Evolutionary conservation across 2,113 vertebrate species (phyloP), one percentile per base, ranked within the genome.

Genomic region (Rhodinocichla rosea): DNA sequence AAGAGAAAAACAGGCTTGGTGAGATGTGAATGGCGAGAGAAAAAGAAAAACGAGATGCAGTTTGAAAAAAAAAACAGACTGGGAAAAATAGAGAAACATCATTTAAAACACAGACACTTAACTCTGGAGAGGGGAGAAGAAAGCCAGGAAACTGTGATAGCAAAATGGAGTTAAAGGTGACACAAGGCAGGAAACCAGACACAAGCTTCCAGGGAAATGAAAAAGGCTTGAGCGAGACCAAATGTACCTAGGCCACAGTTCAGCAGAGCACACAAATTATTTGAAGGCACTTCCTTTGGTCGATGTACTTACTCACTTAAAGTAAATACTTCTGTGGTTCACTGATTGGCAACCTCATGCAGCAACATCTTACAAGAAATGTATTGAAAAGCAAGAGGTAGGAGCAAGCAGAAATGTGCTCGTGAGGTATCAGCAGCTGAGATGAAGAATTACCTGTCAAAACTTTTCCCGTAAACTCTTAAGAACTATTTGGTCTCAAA

Each of bases 191-290:
- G 40, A 74, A 94, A 86, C 90, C 49, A 91, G 79, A 92, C 7
- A 4, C 56, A 76, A 42, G 57, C 69, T 73, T 76, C 73, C 32
- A 93, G 56, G 83, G 33, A 83, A 95, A 90, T 56, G 33, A 90
- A 87, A 93, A 90, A 70, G 52, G 35, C 47, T 84, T 59, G 28
- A 84, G 45, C 0, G 1, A 50, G 28, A 92, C 65, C 65, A 83
- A 96, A 69, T 57, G 73, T 64, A 81, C 56, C 65, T 28, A 83
- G 87, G 87, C 75, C 85, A 87, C 86, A 81, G 83, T 81, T 96
- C 93, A 93, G 73, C 83, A 97, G 92, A 95, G 86, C 69, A 78
- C 83, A 78, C 64, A 64, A 70, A 71, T 68, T 28, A 82, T 68
- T 73, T 83, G 65, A 96, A 93, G 67, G 52, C 79, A 63, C 68